Evolutionary conservation across 2,113 vertebrate species (phyloP), one percentile per base, ranked within the genome.

Genomic region (Butorides virescens): DNA sequence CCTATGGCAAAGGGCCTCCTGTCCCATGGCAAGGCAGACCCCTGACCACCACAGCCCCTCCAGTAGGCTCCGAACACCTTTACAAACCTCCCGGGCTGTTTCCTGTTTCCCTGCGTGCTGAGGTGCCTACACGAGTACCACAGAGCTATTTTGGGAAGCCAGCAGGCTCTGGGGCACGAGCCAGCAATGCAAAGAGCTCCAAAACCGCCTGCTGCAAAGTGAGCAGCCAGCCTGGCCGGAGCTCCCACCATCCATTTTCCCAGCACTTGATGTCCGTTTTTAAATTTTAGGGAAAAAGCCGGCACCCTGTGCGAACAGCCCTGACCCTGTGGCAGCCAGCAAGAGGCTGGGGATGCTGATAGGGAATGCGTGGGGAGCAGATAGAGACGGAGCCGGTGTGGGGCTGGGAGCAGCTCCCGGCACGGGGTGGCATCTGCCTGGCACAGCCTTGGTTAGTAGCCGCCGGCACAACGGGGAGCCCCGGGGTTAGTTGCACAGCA

Each of bases 141-240:
- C 14, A 3, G 87, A 80, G 84, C 88, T 97, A 96, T 96, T 96
- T 95, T 1, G 30, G 94, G 93, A 92, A 94, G 90, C 23, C 34
- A 1, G 67, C 71, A 77, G 82, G 79, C 88, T 89, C 80, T 10
- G 76, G 89, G 84, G 72, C 34, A 53, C 0, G 11, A 80, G 92
- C 85, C 87, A 96, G 93, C 68, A 65, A 85, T 5, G 55, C 56
- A 36, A 83, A 83, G 67, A 61, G 27, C 71, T 92, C 84, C 71
- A 37, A 78, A 93, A 87, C 46, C 0, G 4, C 85, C 47, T 26
- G 73, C 82, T 93, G 80, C 62, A 46, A 62, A 66, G 32, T 1
- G 4, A 96, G 94, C 90, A 86, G 85, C 46, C 50, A 50, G 75
- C 77, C 88, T 11, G 83, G 56, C 37, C 27, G 0, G 11, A 25